A percentile compares a stretch with the other conserved stretches of the same genome.
Conservation (phyloP, 2,113 vertebrate species). For the Hypomesus transpacificus region DNA sequence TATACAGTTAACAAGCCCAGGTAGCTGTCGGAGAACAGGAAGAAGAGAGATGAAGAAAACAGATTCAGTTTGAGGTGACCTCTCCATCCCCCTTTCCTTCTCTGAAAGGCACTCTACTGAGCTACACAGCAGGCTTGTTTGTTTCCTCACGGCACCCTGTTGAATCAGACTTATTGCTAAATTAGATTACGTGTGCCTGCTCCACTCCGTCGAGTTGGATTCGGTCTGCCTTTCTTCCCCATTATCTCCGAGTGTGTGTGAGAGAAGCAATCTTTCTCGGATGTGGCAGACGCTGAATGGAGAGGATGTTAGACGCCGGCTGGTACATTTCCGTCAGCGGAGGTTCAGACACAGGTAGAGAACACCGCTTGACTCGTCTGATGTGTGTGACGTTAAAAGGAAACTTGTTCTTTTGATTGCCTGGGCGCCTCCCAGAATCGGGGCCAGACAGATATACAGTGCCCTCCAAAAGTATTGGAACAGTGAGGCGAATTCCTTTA, state of each 20-base stretch:
- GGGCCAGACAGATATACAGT: constrained; percentile 15
- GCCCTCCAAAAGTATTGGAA: no score
- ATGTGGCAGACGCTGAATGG: constrained; percentile 40
- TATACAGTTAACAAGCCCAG: constrained; percentile 8
- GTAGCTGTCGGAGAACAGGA: background rate
- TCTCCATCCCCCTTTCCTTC: constrained; percentile 25
- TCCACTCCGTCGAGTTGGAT: constrained; percentile 40
- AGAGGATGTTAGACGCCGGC: constrained; percentile 35
- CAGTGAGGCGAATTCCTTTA: no score
- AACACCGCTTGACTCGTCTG: constrained; percentile 20
- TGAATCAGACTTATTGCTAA: constrained; percentile 42
- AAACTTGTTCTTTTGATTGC: constrained; percentile 36
- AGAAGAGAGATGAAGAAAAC: constrained; percentile 19
- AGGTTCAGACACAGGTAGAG: constrained; percentile 26
- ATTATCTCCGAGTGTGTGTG: constrained; percentile 43
- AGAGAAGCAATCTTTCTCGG: constrained; percentile 28
- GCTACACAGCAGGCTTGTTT: constrained; percentile 19
- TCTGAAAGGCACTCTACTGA: constrained; percentile 20
- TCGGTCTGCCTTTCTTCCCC: constrained; percentile 44
- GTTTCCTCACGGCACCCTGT: constrained; percentile 20
- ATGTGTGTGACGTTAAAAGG: constrained; percentile 31
- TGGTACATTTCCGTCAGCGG: constrained; percentile 41
- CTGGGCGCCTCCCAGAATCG: constrained; percentile 25
- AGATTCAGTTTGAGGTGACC: constrained; percentile 43
- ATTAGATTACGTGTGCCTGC: constrained; percentile 48